Evolutionary conservation across 2,888 invertebrate species (phyloP), one percentile per base, ranked within the genome.

Genomic region (Hypomecis punctinalis): DNA sequence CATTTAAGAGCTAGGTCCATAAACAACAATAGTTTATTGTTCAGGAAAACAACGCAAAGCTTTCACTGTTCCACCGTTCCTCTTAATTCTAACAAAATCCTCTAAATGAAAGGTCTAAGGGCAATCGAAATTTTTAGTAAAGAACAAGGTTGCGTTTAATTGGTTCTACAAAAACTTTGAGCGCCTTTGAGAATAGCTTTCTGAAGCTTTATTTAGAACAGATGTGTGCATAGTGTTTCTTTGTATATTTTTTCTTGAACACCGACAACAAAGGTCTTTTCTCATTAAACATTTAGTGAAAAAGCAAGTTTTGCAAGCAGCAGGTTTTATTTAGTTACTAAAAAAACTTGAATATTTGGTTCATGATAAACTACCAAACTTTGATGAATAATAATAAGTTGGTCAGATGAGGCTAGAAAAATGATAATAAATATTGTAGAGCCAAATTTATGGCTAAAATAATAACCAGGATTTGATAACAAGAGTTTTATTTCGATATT

Each of bases 21-120:
- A 71, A 79, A 75, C 76, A 80, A 90, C 90, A 91, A 90, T 86
- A 75, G 81, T 55, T 79, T 79, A 89, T 91, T 91, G 91, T 88
- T 86, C 78, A 77, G 80, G 63, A 81, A 85, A 83, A 79, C 78
- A 77, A 91, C 87, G 90, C 63, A 61, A 88, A 82, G 76, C 77
- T 60, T 69, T 67, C 79, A 82, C 85, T 89, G 86, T 90, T 84
- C 80, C 72, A 59, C 59, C 78, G 77, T 80, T 80, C 79, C 81
- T 76, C 77, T 81, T 83, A 87, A 90, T 88, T 85, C 88, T 80
- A 69, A 81, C 85, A 80, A 85, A 90, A 86, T 84, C 84, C 82
- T 82, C 81, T 71, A 83, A 88, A 89, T 83, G 81, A 85, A 83
- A 78, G 77, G 78, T 69, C 82, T 82, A 83, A 87, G 83, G 82